Evolutionary conservation across 2,888 invertebrate genomes (phyloP).

Genomic region (Cephonodes hylas): DNA sequence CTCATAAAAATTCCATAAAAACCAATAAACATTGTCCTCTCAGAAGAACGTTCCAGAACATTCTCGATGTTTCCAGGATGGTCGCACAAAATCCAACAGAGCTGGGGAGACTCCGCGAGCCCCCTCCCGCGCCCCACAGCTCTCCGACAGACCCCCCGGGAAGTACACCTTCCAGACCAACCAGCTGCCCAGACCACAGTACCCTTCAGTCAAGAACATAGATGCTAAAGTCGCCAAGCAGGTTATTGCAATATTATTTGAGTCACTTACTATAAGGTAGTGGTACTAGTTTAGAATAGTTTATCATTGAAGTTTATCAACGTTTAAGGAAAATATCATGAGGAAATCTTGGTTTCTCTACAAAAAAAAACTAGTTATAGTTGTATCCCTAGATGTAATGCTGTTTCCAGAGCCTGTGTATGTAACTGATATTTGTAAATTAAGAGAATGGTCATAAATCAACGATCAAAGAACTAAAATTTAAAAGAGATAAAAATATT

Average conservation of each 20-base stretch:
- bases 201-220: conserved; percentile 77
- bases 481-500: background rate
- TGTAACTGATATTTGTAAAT: too few species aligned
- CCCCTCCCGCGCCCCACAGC: conserved; percentile 48
- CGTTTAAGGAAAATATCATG: too few species aligned
- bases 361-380: too few species aligned
- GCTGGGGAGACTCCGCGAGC: conserved; percentile 23
- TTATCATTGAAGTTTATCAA: too few species aligned
- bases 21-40: too few species aligned
- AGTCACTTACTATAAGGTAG: too few species aligned
- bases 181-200: conserved; percentile 88
- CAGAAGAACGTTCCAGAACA: background rate
- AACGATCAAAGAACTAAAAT: background rate
- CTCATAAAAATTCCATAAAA: too few species aligned
- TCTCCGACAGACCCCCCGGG: conserved; percentile 62
- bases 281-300: too few species aligned
- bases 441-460: too few species aligned
- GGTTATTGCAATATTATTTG: conserved; percentile 43
- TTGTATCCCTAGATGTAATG: too few species aligned
- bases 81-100: conserved; percentile 32
- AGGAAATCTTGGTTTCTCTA: too few species aligned
- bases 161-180: conserved; percentile 83
- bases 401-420: too few species aligned
- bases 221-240: conserved; percentile 88
- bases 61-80: conserved; percentile 32